Evolutionary conservation across 2,888 invertebrate genomes (phyloP), one percentile per base, ranked within the genome.

Genomic region (Caenorhabditis sp.): DNA sequence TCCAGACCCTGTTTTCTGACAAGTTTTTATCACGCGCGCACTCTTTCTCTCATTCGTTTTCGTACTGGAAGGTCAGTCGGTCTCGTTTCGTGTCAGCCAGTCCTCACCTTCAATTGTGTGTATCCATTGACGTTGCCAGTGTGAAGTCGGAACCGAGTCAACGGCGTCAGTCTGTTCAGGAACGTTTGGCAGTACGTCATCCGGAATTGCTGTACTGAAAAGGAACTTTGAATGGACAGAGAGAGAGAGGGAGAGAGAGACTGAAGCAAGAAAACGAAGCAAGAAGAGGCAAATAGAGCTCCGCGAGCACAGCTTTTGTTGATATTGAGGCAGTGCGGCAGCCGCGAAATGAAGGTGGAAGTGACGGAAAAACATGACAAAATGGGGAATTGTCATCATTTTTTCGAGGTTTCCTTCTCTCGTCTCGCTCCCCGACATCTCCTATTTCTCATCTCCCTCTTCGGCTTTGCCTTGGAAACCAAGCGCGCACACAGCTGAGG

Each of bases 111-210:
- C 72, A 89, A 74, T 58, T 88, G 87, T 17, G 81, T 81, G 77
- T 87, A 89, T 27, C 83, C 82, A 78, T 87, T 89, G 73, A 89
- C 84, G 74, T 89, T 89, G 24, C 89, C 89, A 17, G 89, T 89
- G 78, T 89, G 87, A 20, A 89, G 79, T 9, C 86, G 85, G 65
- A 88, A 88, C 7, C 78, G 65, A 15, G 78, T 74, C 53, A 84
- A 59, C 27, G 66, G 56, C 9, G 68, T 48, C 35, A 82, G 55
- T 24, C 78, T 80, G 43, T 79, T 76, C 45, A 82, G 63, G 52
- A 79, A 80, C 55, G 61, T 52, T 13, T 66, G 63, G 48, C 79
- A 78, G 39, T 59, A 53, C 53, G 76, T 72, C 70, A 70, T 71
- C 9, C 26, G 43, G 26, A 59, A 39, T 8, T 48, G 41, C 22